phyloP scores from a whole-genome alignment of 2,797 vertebrate genomes.

The Sebastes flavidus region DNA sequence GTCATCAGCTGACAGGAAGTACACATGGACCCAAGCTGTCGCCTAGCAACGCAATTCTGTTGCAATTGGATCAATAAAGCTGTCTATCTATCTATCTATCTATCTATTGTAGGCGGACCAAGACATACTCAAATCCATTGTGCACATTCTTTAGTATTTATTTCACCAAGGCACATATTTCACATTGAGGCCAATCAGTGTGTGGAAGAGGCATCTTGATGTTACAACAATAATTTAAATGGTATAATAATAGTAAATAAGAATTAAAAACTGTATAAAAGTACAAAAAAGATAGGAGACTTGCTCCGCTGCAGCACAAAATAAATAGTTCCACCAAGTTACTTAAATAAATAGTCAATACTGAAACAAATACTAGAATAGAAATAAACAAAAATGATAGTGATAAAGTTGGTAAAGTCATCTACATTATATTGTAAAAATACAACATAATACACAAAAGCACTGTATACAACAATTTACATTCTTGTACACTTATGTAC shows the following conservation, averaged over 20 bases:
- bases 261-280: slow-evolving; percentile 85
- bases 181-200: slow-evolving; percentile 83
- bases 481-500: slow-evolving; percentile 85
- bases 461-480: slow-evolving; percentile 83
- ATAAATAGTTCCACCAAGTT: slow-evolving; percentile 85
- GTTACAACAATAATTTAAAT: slow-evolving; percentile 80
- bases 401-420: slow-evolving; percentile 70
- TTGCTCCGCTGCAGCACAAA: slow-evolving; percentile 81
- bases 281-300: slow-evolving; percentile 83
- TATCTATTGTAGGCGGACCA: too few relatives aligned
- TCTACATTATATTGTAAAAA: slow-evolving; percentile 79
- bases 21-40: too few relatives aligned
- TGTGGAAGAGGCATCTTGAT: slow-evolving; percentile 80
- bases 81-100: too few relatives aligned
- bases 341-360: slow-evolving; percentile 88
- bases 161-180: slow-evolving; percentile 83
- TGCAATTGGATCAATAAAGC: too few relatives aligned
- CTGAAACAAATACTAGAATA: slow-evolving; percentile 84
- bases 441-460: slow-evolving; percentile 78
- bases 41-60: too few relatives aligned
- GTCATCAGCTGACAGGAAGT: too few relatives aligned
- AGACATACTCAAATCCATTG: slow-evolving; percentile 27
- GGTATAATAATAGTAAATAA: slow-evolving; percentile 73
- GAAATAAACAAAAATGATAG: slow-evolving; percentile 76
- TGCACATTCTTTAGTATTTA: slow-evolving; percentile 78